Base-by-base conservation (phyloP, 2,888 invertebrate genomes). In the Philaethria dido region DNA sequence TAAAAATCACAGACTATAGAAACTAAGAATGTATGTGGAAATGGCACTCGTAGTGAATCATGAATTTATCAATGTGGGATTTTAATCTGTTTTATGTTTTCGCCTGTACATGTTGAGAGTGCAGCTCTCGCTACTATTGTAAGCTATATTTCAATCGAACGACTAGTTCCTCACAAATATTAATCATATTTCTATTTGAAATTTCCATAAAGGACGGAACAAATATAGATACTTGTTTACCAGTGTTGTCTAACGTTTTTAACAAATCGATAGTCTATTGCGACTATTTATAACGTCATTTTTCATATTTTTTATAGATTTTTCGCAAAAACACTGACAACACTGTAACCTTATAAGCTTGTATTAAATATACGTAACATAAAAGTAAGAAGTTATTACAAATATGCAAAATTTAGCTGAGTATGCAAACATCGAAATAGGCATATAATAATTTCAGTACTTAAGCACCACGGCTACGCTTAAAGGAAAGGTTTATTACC, bases 381-480 rank as follows among this genome's bases (percentile, higher is more conserved):
- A 14, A 5, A 29, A 25, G 16, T 18, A 20, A 6, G 29, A 60
- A 60, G 18, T 33, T 33, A 18, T 60, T 42, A 25, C 22, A 45
- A 33, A 18, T 33, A 60, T 33, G 18, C 14, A 60, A 60, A 60
- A 33, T 59, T 60, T 29, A 8, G 25, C 14, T 33, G 18, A 29
- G 44, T 33, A 18, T 45, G 18, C 29, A 45, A 45, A 47, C n/a
- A 47, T 44, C 8, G n/a, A 13, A 45, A 45, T 60, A 33, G 20
- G 20, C 45, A 33, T 29, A 45, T 45, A 60, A 60, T 60, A 45
- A 60, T 44, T 60, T 47, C 14, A 33, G 33, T 33, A 60, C 45
- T 45, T 45, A 60, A 29, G 33, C 29, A 60, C 14, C 29, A 9
- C 16, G 33, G 33, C 33, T 14, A 33, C 60, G 45, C 33, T 60